A percentile compares a stretch with the other conserved stretches of the same genome.
Evolutionary conservation across 2,113 vertebrate species (phyloP).

Genomic region (Capreolus pygargus): DNA sequence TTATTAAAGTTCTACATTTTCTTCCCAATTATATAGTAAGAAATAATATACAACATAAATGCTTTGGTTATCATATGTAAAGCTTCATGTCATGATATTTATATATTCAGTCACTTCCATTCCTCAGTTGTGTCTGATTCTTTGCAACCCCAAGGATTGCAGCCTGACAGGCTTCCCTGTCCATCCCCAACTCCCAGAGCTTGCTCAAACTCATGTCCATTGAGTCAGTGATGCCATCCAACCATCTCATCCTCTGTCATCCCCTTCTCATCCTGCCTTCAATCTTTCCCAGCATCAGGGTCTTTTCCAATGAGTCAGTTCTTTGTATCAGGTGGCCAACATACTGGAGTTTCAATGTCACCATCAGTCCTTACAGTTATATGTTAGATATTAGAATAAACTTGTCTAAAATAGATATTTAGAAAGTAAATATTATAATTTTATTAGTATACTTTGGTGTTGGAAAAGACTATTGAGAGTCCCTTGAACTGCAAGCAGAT

Average conservation of each 20-base stretch:
- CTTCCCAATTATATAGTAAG: not conserved
- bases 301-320: not conserved
- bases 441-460: not conserved
- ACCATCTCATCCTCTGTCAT: not conserved
- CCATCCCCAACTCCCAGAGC: not conserved
- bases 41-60: not conserved
- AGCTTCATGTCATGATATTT: not conserved
- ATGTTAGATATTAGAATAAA: not conserved
- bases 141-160: not conserved
- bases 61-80: not conserved
- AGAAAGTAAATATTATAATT: not conserved
- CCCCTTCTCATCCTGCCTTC: not conserved
- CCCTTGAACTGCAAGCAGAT: not conserved
- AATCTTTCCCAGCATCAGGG: not conserved
- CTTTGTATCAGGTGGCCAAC: fast-evolving
- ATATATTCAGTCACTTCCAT: not conserved
- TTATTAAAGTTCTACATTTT: not conserved
- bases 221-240: not conserved
- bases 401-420: not conserved
- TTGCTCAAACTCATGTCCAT: not conserved
- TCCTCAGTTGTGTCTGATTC: not conserved
- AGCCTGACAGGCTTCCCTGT: not conserved
- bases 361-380: not conserved
- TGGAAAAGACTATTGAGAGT: not conserved
- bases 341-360: not conserved